A percentile compares a stretch with the other conserved stretches of the same genome.
Conservation (phyloP, 2,113 vertebrate genomes). For the Daphoenositta chrysoptera region DNA sequence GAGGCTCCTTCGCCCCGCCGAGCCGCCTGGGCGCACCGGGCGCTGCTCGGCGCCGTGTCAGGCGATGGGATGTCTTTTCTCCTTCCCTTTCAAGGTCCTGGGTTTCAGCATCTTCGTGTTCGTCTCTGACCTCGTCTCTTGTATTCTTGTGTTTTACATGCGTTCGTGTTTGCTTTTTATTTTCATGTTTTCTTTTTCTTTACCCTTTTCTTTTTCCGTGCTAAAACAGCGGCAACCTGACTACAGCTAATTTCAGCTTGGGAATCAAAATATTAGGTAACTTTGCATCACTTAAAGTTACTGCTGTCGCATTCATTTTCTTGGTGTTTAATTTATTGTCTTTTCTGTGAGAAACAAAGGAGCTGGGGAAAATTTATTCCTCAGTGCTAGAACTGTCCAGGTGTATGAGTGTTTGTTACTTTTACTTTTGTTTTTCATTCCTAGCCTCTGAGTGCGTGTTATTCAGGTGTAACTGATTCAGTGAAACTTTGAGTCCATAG, state of each 20-base stretch:
- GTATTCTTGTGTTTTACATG: background rate
- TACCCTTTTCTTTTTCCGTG: fast-evolving
- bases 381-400: background rate
- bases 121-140: background rate
- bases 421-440: background rate
- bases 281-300: background rate
- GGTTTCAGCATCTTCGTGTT: background rate
- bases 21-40: background rate
- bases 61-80: background rate
- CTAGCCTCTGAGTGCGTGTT: fast-evolving
- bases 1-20: background rate
- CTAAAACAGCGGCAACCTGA: background rate
- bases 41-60: background rate
- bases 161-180: background rate
- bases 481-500: background rate
- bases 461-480: background rate
- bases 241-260: fast-evolving
- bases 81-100: background rate
- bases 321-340: background rate
- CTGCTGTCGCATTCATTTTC: background rate
- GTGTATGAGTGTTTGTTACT: background rate
- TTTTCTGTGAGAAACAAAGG: background rate
- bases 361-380: background rate
- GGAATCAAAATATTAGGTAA: background rate
- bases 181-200: background rate